Conservation (phyloP, 2,797 vertebrate species). For the Psittacula echo region DNA sequence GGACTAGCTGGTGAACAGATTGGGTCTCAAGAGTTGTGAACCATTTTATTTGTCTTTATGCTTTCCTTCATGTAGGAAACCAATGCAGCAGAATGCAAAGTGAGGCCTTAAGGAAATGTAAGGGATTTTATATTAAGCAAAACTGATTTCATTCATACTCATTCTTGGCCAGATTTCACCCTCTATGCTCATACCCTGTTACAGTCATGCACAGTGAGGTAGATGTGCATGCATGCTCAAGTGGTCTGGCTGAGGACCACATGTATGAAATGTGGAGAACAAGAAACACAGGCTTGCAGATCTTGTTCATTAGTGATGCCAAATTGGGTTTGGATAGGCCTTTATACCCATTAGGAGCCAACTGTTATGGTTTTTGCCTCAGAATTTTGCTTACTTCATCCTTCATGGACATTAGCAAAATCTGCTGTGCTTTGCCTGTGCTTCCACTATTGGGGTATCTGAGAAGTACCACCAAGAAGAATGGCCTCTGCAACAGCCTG, state of each 20-base stretch:
- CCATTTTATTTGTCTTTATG: neutral
- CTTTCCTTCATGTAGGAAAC: neutral
- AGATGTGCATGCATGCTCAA: neutral
- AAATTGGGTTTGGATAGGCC: neutral
- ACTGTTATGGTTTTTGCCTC: neutral
- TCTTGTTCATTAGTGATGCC: neutral
- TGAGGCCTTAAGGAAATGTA: neutral
- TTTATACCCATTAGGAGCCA: neutral
- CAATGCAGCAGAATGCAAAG: neutral
- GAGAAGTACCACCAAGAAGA: neutral
- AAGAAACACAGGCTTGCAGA: neutral
- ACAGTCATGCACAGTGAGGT: neutral
- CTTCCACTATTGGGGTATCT: neutral
- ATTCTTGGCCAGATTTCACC: neutral
- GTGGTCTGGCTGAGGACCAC: neutral
- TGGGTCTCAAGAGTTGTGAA: neutral
- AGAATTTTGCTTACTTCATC: neutral
- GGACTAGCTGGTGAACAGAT: neutral
- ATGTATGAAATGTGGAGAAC: rapidly evolving
- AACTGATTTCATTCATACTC: neutral
- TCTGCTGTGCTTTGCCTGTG: neutral
- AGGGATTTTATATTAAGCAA: neutral
- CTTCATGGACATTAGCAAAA: neutral
- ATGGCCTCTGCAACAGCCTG: neutral
- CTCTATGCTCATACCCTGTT: neutral